phyloP scores from a whole-genome alignment of 2,888 invertebrate genomes.

The Ochropleura leucogaster region DNA sequence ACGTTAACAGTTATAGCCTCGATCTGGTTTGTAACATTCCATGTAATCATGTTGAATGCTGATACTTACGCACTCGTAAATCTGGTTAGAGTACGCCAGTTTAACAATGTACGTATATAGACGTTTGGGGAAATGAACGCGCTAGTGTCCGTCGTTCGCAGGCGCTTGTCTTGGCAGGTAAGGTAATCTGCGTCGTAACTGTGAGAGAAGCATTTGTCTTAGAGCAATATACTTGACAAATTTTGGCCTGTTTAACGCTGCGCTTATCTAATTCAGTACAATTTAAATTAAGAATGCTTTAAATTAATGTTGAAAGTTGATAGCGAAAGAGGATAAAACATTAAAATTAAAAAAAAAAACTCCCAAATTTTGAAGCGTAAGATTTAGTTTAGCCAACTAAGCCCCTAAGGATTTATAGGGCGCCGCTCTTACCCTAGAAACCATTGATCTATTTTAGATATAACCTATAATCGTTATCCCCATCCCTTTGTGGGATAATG shows the following conservation, averaged over 20 bases:
- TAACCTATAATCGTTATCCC: constrained; percentile 60
- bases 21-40: constrained; percentile 60
- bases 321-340: constrained; percentile 3
- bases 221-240: constrained; percentile 7
- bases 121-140: constrained; percentile 29
- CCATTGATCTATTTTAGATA: constrained; percentile 68
- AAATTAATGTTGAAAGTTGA: background rate
- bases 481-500: constrained; percentile 65
- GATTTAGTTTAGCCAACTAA: constrained; percentile 37
- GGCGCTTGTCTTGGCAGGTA: constrained; percentile 30
- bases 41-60: constrained; percentile 55
- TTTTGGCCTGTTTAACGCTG: background rate
- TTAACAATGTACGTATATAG: constrained; percentile 33
- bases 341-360: background rate
- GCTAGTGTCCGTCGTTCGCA: constrained; percentile 15
- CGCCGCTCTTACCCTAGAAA: constrained; percentile 20
- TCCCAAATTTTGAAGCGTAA: constrained; percentile 16
- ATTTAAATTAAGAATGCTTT: background rate
- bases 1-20: constrained; percentile 62
- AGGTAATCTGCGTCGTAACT: constrained; percentile 4
- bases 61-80: constrained; percentile 59
- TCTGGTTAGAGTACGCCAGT: constrained; percentile 42
- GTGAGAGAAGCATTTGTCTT: constrained; percentile 8
- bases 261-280: background rate
- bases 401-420: constrained; percentile 35